phyloP scores from a whole-genome alignment of 2,888 invertebrate genomes.

The Eupeodes latifasciatus region DNA sequence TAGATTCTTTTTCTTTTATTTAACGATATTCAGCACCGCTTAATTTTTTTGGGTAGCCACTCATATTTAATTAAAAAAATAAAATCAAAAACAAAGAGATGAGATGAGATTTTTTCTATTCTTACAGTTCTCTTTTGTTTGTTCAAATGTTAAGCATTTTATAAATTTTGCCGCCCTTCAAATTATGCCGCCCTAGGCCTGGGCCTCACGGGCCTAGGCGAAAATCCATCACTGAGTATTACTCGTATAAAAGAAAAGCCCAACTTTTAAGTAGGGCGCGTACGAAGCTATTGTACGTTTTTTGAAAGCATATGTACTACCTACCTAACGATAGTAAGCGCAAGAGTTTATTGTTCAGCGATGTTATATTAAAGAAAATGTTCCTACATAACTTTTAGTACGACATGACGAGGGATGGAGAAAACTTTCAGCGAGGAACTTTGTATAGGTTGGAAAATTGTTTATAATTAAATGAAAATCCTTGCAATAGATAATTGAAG shows the following conservation, averaged over 20 bases:
- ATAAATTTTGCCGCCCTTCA: no score
- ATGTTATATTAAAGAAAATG: not conserved
- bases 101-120: no score
- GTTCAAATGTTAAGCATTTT: no score
- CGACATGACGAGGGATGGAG: not conserved
- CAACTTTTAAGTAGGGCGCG: conserved; percentile 6
- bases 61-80: no score
- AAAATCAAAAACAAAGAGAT: no score
- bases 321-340: conserved; percentile 1
- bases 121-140: no score
- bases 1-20: no score
- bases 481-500: conserved; percentile 37
- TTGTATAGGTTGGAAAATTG: conserved; percentile 17
- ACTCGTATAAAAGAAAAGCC: conserved; percentile 16
- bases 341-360: conserved; percentile 26
- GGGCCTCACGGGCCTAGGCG: no score
- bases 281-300: conserved; percentile 9
- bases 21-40: no score
- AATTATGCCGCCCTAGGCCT: no score
- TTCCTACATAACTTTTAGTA: not conserved
- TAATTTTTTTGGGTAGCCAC: no score
- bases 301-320: conserved; percentile 12
- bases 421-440: conserved; percentile 42
- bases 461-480: conserved; percentile 58
- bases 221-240: no score